phyloP scores from a whole-genome alignment of 2,797 vertebrate species.

The Pipistrellus pygmaeus region DNA sequence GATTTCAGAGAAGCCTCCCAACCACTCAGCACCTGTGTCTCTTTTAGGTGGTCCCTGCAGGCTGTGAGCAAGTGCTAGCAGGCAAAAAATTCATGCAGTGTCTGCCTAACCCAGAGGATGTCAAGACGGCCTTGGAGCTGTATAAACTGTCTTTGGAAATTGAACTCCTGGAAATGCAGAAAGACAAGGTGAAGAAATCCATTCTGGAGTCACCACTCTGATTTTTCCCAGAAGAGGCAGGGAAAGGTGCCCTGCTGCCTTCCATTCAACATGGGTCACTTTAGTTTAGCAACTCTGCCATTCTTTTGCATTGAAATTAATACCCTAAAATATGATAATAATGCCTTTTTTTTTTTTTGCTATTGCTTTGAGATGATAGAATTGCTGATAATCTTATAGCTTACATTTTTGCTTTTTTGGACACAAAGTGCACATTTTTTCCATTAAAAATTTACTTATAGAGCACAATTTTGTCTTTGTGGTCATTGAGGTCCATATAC shows the following conservation, averaged over 20 bases:
- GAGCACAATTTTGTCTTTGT: conserved; percentile 11
- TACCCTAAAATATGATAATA: not conserved
- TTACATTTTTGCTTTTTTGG: conserved; percentile 42
- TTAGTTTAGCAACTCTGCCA: not conserved
- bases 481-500: not conserved
- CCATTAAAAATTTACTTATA: conserved; percentile 26
- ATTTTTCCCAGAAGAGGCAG: not conserved
- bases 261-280: not conserved
- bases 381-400: not conserved
- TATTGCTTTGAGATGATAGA: not conserved
- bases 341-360: not conserved
- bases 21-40: not conserved
- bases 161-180: not conserved
- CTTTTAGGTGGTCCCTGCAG: conserved; percentile 50
- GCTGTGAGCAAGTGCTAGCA: conserved; percentile 17
- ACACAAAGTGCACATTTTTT: not conserved
- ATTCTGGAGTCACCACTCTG: fast-evolving
- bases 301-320: not conserved
- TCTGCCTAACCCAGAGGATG: not conserved
- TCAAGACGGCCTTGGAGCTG: conserved; percentile 62
- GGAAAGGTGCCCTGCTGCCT: not conserved
- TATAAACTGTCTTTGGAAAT: conserved; percentile 75
- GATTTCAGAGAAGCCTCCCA: not conserved
- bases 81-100: conserved; percentile 47
- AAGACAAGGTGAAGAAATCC: fast-evolving